Conservation (phyloP, 2,888 invertebrate genomes). For the Cheilosia grossa region DNA sequence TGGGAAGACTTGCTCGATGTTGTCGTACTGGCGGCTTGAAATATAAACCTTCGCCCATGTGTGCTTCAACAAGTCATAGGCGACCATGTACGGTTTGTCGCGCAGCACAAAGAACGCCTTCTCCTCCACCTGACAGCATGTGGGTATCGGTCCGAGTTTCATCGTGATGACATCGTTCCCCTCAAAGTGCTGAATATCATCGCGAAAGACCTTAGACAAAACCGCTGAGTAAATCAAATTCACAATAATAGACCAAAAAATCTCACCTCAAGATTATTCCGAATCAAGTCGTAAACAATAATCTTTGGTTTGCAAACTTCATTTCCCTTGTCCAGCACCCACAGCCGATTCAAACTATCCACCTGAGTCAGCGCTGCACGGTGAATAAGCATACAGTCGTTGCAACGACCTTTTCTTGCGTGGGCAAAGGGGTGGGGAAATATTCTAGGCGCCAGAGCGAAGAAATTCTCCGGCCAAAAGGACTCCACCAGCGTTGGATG, state of each 20-base stretch:
- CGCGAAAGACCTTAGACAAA: conserved; percentile 52
- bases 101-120: conserved; percentile 79
- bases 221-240: not conserved
- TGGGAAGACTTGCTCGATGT: conserved; percentile 77
- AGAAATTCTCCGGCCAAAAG: conserved; percentile 79
- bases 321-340: conserved; percentile 79
- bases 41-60: conserved; percentile 78
- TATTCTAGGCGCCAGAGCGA: conserved; percentile 77
- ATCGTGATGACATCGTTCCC: conserved; percentile 49
- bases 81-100: conserved; percentile 76
- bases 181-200: conserved; percentile 49
- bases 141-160: conserved; percentile 75
- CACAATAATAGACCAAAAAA: not conserved
- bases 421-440: conserved; percentile 76
- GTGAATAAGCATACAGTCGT: conserved; percentile 79
- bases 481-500: conserved; percentile 80
- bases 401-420: conserved; percentile 20
- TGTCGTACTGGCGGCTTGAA: conserved; percentile 78
- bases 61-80: conserved; percentile 80
- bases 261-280: conserved; percentile 79
- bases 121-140: conserved; percentile 78
- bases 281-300: conserved; percentile 80
- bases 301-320: conserved; percentile 78
- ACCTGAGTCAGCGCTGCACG: conserved; percentile 81
- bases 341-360: conserved; percentile 79